phyloP scores from a whole-genome alignment of 2,888 invertebrate genomes.

The Rhagonycha fulva region DNA sequence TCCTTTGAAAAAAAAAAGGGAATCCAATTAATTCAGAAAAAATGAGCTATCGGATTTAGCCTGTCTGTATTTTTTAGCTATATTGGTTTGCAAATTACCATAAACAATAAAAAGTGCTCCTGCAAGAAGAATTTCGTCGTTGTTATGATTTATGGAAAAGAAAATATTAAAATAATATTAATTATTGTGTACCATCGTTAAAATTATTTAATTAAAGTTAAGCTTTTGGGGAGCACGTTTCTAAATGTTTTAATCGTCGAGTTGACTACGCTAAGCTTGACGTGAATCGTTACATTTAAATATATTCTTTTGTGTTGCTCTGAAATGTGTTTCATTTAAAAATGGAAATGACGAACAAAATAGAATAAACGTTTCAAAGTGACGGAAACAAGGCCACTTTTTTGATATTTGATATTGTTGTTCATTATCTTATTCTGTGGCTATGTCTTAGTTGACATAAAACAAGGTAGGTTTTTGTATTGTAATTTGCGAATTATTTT shows the following conservation, averaged over 20 bases:
- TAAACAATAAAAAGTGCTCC: not conserved
- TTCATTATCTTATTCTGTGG: not conserved
- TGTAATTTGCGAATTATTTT: not conserved
- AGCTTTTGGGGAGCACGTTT: conserved; percentile 26
- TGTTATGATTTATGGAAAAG: not conserved
- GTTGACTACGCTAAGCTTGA: conserved; percentile 16
- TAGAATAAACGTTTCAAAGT: conserved; percentile 3
- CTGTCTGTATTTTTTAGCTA: not conserved
- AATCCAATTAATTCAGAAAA: not conserved
- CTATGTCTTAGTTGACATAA: not conserved
- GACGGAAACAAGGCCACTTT: not conserved
- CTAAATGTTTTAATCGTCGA: conserved; percentile 33
- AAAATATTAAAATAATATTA: not conserved
- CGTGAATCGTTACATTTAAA: conserved; percentile 14
- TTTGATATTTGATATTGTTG: not conserved
- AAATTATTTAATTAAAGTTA: conserved; percentile 25
- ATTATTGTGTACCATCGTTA: not conserved
- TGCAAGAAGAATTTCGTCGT: not conserved
- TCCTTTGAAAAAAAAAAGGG: not conserved
- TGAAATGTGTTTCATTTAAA: conserved; percentile 15
- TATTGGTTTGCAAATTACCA: not conserved
- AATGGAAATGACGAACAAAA: not conserved
- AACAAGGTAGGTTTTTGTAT: not conserved
- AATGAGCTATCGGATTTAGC: not conserved
- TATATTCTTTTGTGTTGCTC: conserved; percentile 15